Evolutionary conservation across 2,888 invertebrate species (phyloP), one percentile per base, ranked within the genome.

Genomic region (Drosophila leonis): DNA sequence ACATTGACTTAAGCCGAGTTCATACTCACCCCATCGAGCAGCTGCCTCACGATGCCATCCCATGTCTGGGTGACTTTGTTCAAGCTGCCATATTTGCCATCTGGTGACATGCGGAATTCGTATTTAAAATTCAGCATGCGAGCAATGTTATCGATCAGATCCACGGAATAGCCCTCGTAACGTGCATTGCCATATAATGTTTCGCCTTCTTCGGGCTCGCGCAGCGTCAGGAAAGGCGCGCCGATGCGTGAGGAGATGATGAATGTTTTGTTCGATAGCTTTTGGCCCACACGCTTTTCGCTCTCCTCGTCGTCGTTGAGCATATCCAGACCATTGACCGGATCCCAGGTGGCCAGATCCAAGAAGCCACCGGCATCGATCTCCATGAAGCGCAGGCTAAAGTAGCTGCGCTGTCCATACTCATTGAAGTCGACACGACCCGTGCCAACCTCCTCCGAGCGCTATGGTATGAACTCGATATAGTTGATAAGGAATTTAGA

Each of bases 81-180:
- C 64, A 94, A 95, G 1, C 94, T 94, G 0, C 97, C 97, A 87
- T 97, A 96, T 51, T 94, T 93, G 20, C 95, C 95, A 89, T 96
- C 97, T 0, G 95, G 95, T 0, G 96, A 95, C 59, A 97, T 93
- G 79, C 95, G 95, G 78, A 97, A 95, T 81, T 94, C 94, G 88
- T 95, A 97, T 80, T 95, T 95, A 81, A 97, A 95, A 68, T 95
- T 94, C 56, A 96, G 90, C 18, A 94, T 92, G 77, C 95, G 94
- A 15, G 98, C 94, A 80, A 99, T 96, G 88, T 95, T 96, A 72
- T 96, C 94, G 82, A 99, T 96, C 29, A 99, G 94, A 93, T 99
- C 99, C 90, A 98, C 95, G 7, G 97, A 96, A 92, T 98, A 99
- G 1, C 98, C 98, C 92, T 98, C 97, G 91, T 95, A 98, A 41